Base-by-base conservation (phyloP, 2,113 vertebrate species). In the Dasyprocta punctata region DNA sequence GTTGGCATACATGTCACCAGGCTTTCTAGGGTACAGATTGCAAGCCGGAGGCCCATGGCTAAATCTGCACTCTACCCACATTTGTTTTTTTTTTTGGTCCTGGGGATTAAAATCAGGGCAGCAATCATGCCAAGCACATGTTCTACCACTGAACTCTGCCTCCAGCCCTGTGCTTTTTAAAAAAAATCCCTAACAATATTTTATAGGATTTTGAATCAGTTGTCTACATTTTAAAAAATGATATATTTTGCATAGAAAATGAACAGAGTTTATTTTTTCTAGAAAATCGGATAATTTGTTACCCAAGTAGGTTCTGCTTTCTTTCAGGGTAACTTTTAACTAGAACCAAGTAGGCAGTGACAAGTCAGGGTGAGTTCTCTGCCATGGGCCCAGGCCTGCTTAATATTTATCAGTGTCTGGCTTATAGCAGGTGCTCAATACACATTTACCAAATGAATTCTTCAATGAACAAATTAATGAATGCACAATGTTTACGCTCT, bases 201-300 rank as follows among this genome's bases (percentile, higher is more conserved):
- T 84, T 24, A 24, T 11, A 22, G 36, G 54, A n/a, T 85, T 85
- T 84, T 11, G 3, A 93, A 60, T 73, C 30, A 44, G 58, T 78
- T 95, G 85, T 81, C 89, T 94, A 28, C 61, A 44, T 81, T 90
- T 90, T 20, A n/a, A 89, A 78, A 95, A 69, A n/a, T 56, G 67
- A 78, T 12, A 7, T 49, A 24, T 90, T 92, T 96, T 93, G 36
- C 54, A 41, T 80, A 82, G 81, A 87, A 93, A 77, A 30, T 77
- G 26, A 28, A 49, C 6, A 71, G 33, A n/a, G 36, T 33, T 24
- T 5, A 13, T 47, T 20, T 24, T 82, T 38, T 63, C 36, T 67
- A 41, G 33, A 28, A 84, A 85, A 58, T 14, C 17, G 36, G 36
- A 19, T 38, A 5, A 73, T 49, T 47, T 52, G 67, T 38, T 41